Conservation (phyloP, 1,140 invertebrate species). For the Neoseiulus cucumeris region DNA sequence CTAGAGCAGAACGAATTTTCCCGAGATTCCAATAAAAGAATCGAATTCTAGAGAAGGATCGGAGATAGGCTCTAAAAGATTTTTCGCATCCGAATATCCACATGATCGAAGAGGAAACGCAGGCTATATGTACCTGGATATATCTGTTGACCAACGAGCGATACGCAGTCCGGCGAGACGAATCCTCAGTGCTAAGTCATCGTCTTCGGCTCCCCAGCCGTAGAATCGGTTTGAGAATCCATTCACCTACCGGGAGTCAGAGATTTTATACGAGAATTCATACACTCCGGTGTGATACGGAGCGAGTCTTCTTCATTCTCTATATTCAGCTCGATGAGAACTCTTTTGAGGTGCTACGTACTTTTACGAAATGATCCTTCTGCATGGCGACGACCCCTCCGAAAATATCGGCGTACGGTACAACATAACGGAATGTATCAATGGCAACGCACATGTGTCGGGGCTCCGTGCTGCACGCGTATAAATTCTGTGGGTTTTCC, state of each 20-base stretch:
- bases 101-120: no score
- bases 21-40: no score
- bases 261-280: background rate
- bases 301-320: no score
- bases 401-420: slow-evolving; percentile 22
- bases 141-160: background rate
- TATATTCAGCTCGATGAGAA: no score
- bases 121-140: background rate
- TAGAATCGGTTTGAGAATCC: slow-evolving; percentile 21
- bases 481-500: slow-evolving; percentile 26
- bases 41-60: no score
- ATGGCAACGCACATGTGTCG: slow-evolving; percentile 20
- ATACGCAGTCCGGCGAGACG: background rate
- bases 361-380: slow-evolving; percentile 19
- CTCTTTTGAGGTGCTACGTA: no score
- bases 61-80: no score
- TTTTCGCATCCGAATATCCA: no score
- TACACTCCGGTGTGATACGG: background rate
- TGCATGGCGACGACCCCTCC: slow-evolving; percentile 22
- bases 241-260: slow-evolving; percentile 17
- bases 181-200: slow-evolving; percentile 18
- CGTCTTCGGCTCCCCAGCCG: slow-evolving; percentile 25
- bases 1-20: no score
- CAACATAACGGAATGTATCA: slow-evolving; percentile 21
- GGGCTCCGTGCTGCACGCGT: slow-evolving; percentile 20